Evolutionary conservation across 1,140 invertebrate species (phyloP).

Genomic region (Paralvinella palmiformis): DNA sequence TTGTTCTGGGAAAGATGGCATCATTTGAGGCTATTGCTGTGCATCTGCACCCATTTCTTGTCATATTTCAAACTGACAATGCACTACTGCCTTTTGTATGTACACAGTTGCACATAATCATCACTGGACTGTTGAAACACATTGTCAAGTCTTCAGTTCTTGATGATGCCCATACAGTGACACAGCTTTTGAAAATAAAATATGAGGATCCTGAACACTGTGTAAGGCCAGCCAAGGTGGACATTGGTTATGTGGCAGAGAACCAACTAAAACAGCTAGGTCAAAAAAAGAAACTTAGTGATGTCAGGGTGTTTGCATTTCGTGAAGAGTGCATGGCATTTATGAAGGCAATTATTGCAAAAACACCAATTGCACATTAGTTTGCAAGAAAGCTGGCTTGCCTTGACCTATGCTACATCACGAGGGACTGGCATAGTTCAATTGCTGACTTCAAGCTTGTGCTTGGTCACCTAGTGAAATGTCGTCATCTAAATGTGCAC

Average conservation of each 20-base stretch:
- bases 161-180: background rate
- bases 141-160: background rate
- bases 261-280: background rate
- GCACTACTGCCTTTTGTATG: background rate
- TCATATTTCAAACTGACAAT: constrained; percentile 9
- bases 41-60: constrained; percentile 20
- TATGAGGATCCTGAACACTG: no score
- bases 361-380: background rate
- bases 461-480: background rate
- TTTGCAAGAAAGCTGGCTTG: background rate
- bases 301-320: background rate
- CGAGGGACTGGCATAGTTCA: background rate
- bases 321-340: background rate
- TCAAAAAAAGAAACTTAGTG: background rate
- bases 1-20: background rate
- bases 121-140: background rate
- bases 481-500: background rate
- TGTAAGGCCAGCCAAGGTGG: background rate
- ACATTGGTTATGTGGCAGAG: background rate
- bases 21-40: background rate
- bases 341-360: background rate
- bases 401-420: background rate
- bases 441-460: constrained; percentile 5
- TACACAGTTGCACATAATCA: no score
- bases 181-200: background rate